Percentiles rank a stretch among this genome's conserved stretches.
These are phyloP conservation scores for Melanchra persicariae DNA, from an alignment of 2,888 invertebrate species.

Conservation along the genomic window DNA sequence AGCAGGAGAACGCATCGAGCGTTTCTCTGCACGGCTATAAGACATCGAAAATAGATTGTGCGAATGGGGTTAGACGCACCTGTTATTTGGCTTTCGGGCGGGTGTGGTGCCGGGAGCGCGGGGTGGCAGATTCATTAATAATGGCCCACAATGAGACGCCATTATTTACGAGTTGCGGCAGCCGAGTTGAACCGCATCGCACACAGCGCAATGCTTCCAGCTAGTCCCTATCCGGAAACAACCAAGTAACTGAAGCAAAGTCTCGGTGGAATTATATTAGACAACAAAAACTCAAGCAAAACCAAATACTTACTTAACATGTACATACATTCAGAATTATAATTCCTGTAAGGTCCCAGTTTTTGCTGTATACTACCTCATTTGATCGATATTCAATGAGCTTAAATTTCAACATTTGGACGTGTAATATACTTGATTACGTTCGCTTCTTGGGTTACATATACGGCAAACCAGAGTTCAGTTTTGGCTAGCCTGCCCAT, in stretches of 20 bases:
- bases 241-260: slow-evolving; percentile 55
- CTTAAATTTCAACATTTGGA: slow-evolving; percentile 78
- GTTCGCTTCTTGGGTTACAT: slow-evolving; percentile 69
- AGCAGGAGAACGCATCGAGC: slow-evolving; percentile 86
- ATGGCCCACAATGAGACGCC: slow-evolving; percentile 89
- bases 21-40: slow-evolving; percentile 89
- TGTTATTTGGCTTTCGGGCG: slow-evolving; percentile 89
- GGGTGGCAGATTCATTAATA: slow-evolving; percentile 89
- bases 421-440: slow-evolving; percentile 75
- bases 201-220: slow-evolving; percentile 72
- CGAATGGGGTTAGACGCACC: slow-evolving; percentile 91
- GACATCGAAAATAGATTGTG: slow-evolving; percentile 91
- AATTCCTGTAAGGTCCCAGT: slow-evolving; percentile 42
- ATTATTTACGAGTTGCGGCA: slow-evolving; percentile 89
- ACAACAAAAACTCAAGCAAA: slow-evolving; percentile 44
- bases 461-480: slow-evolving; percentile 72
- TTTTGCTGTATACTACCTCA: slow-evolving; percentile 65
- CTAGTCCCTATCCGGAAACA: slow-evolving; percentile 67
- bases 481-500: slow-evolving; percentile 68
- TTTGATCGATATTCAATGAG: slow-evolving; percentile 75
- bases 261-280: slow-evolving; percentile 37
- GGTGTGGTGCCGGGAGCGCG: slow-evolving; percentile 80
- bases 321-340: slow-evolving; percentile 41
- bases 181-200: slow-evolving; percentile 82
- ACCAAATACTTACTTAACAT: slow-evolving; percentile 43